Base-by-base conservation (phyloP, 2,888 invertebrate genomes). In the Serrognathus titanus region DNA sequence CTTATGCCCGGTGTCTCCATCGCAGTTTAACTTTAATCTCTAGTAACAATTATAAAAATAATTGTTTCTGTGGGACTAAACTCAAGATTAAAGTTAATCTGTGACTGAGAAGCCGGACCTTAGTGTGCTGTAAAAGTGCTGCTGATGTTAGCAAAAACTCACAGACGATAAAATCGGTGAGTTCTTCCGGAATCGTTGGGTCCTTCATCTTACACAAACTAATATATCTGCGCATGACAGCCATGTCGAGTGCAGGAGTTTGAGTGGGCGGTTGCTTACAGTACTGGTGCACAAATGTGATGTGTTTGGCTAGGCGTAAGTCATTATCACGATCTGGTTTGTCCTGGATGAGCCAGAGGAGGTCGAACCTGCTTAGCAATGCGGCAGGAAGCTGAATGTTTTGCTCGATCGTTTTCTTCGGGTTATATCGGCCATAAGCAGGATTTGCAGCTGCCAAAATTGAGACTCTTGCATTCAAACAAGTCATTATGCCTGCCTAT, bases 371-470 rank as follows among this genome's bases (percentile, higher is more conserved):
- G 2, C 98, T 98, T 11, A 99, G 82, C 37, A 99, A 80, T 0
- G 99, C 99, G 7, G 99, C 98, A 0, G 99, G 99, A 59, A 99
- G 81, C 75, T 97, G 96, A 52, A 99, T 94, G 77, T 99, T 99
- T 77, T 98, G 97, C 74, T 98, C 97, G 60, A 99, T 86, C 10
- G 94, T 87, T 53, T 94, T 85, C 73, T 94, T 93, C 0, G 96
- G 92, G 80, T 99, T 98, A 82, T 99, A 99, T 57, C 97, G 88
- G 6, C 99, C 99, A 77, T 92, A 99, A 1, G 97, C 97, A 1
- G 99, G 99, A 84, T 99, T 99, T 1, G 99, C 99, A 3, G 99
- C 99, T 16, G 99, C 99, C 63, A 99, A 81, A 72, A 99, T 98
- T 1, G 98, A 93, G 52, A 95, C 97, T 62, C 99, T 85, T 0